Percentiles rank a stretch among this genome's conserved stretches.
Evolutionary conservation across 2,888 invertebrate species (phyloP).

Genomic region (Clistopyga incitator): DNA sequence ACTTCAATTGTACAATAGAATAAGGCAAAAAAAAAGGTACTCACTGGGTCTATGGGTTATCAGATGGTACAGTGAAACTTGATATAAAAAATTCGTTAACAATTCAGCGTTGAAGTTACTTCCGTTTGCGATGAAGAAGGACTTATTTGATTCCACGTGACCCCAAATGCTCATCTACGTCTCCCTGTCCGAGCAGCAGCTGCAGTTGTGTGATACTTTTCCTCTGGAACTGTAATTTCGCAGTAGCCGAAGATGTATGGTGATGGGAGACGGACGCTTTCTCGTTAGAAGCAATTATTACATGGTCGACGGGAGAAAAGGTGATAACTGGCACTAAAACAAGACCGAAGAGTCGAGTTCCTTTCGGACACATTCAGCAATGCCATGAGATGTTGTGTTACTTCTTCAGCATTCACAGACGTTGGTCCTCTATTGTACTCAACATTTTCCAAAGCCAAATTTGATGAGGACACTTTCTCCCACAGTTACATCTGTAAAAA

Average conservation of each 20-base stretch:
- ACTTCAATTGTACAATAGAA: too few relatives aligned
- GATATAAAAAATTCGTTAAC: too few relatives aligned
- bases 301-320: slow-evolving; percentile 65
- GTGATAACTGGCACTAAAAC: slow-evolving; percentile 70
- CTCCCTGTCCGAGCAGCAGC: background rate
- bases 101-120: background rate
- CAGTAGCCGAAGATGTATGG: slow-evolving; percentile 7
- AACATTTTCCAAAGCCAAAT: too few relatives aligned
- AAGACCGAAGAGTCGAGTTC: background rate
- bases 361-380: background rate
- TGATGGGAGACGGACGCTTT: slow-evolving; percentile 15
- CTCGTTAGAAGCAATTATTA: slow-evolving; percentile 71
- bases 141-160: background rate
- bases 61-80: too few relatives aligned
- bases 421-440: too few relatives aligned
- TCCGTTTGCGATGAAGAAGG: background rate
- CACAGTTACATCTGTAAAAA: too few relatives aligned
- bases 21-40: too few relatives aligned
- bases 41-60: too few relatives aligned
- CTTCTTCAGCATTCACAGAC: too few relatives aligned
- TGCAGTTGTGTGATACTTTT: slow-evolving; percentile 12
- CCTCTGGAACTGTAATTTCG: background rate
- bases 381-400: too few relatives aligned
- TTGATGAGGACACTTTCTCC: too few relatives aligned
- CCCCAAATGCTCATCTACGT: background rate